Evolutionary conservation across 2,113 vertebrate genomes (phyloP).

Genomic region (Melanocharis versteri): DNA sequence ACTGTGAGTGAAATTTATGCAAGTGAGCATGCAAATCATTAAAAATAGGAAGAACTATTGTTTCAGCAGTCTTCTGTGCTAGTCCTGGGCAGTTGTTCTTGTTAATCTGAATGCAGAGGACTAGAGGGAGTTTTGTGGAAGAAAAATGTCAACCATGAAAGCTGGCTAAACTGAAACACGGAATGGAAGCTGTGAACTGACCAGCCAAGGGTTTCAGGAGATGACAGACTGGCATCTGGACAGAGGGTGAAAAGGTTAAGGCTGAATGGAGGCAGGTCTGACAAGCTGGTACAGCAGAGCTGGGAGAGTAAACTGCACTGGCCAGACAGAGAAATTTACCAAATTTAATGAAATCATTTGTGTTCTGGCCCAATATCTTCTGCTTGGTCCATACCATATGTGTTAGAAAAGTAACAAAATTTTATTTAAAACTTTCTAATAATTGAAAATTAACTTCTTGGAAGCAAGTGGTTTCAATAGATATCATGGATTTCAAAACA

Average conservation of each 20-base stretch:
- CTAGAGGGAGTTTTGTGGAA: neutral
- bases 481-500: neutral
- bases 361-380: neutral
- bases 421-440: neutral
- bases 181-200: neutral
- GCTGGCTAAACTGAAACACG: neutral
- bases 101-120: neutral
- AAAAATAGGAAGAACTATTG: neutral
- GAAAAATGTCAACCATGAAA: neutral
- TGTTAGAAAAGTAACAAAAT: neutral
- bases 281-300: neutral
- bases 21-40: rapidly evolving
- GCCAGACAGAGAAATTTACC: neutral
- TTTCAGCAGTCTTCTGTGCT: neutral
- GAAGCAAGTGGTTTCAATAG: neutral
- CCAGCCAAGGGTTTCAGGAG: neutral
- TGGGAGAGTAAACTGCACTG: neutral
- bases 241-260: neutral
- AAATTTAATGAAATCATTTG: neutral
- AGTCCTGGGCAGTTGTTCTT: neutral
- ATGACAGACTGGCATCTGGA: neutral
- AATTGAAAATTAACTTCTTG: neutral
- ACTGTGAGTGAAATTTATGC: neutral
- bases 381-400: neutral
- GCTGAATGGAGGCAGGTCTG: neutral